These are phyloP conservation scores for Orientallactaga sibirica DNA, from an alignment of 2,797 vertebrate species.

Conservation along the genomic window DNA sequence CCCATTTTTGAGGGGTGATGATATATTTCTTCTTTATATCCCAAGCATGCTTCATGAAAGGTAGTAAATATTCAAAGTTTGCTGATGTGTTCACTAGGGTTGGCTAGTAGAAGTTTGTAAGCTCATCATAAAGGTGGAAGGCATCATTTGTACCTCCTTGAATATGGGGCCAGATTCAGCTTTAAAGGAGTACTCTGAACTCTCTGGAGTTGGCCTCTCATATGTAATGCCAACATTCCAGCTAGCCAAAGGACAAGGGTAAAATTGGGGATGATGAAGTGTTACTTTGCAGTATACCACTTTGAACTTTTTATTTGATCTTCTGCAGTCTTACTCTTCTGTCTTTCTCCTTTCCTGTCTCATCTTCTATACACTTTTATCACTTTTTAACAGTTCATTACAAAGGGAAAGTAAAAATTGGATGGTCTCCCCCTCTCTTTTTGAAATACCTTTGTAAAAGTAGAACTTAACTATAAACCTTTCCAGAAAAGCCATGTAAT, in stretches of 20 bases:
- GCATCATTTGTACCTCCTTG: slow-evolving; percentile 65
- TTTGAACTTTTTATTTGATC: slow-evolving; percentile 81
- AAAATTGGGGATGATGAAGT: slow-evolving; percentile 80
- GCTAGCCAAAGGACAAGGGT: slow-evolving; percentile 63
- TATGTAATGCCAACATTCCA: slow-evolving; percentile 65
- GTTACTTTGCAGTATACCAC: slow-evolving; percentile 73
- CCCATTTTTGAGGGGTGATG: background rate
- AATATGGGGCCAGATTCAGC: slow-evolving; percentile 59
- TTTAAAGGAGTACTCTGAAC: slow-evolving; percentile 62
- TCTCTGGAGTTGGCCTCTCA: slow-evolving; percentile 59
- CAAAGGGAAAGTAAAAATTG: slow-evolving; percentile 83
- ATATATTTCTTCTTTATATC: background rate
- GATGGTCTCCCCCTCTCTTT: slow-evolving; percentile 78
- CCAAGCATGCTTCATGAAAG: background rate
- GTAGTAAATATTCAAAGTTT: background rate
- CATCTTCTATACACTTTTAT: slow-evolving; percentile 20
- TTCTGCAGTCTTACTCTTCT: slow-evolving; percentile 74
- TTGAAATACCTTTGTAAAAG: slow-evolving; percentile 81
- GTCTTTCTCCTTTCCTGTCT: slow-evolving; percentile 31
- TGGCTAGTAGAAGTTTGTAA: slow-evolving; percentile 51
- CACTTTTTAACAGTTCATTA: slow-evolving; percentile 81
- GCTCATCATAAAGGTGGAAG: slow-evolving; percentile 7
- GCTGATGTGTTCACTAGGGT: slow-evolving; percentile 50
- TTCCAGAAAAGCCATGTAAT: slow-evolving; percentile 85
- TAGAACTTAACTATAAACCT: slow-evolving; percentile 81